These are phyloP conservation scores for Paracentrotus lividus DNA, from an alignment of 53 echinoderm and acorn worm species.

Conservation along the genomic window DNA sequence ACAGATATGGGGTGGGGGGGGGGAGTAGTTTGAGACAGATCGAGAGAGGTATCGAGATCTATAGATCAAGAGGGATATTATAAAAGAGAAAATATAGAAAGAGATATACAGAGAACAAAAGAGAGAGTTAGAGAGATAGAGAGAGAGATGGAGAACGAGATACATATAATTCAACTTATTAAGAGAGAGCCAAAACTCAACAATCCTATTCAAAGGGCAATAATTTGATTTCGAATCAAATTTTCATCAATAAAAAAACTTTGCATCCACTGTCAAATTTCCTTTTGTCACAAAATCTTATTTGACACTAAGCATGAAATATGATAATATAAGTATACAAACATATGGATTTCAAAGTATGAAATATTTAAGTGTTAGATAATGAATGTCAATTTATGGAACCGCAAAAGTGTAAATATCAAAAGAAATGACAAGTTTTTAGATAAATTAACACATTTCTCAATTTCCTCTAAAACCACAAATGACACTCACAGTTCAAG, in stretches of 20 bases:
- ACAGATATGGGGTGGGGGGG: too few relatives aligned
- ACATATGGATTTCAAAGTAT: not conserved
- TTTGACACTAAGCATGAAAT: constrained; percentile 21
- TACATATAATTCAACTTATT: not conserved
- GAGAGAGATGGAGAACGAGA: not conserved
- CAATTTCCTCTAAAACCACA: not conserved
- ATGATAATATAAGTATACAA: not conserved
- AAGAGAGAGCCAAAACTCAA: not conserved
- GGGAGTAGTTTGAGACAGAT: not conserved
- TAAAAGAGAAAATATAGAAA: not conserved
- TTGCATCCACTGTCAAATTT: not conserved
- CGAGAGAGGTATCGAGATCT: not conserved
- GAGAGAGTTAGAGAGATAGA: not conserved
- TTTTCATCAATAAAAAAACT: not conserved
- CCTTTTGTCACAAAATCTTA: not conserved
- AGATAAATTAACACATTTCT: not conserved
- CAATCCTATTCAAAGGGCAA: not conserved
- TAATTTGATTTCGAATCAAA: not conserved
- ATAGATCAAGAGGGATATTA: not conserved
- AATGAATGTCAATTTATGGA: not conserved
- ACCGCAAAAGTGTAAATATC: not conserved
- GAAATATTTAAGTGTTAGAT: not conserved
- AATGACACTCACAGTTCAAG: not conserved
- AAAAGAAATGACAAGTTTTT: not conserved
- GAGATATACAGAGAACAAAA: not conserved